Percentiles rank a stretch among this genome's conserved stretches.
Evolutionary conservation across 2,888 invertebrate species (phyloP).

Genomic region (Altica lythri): DNA sequence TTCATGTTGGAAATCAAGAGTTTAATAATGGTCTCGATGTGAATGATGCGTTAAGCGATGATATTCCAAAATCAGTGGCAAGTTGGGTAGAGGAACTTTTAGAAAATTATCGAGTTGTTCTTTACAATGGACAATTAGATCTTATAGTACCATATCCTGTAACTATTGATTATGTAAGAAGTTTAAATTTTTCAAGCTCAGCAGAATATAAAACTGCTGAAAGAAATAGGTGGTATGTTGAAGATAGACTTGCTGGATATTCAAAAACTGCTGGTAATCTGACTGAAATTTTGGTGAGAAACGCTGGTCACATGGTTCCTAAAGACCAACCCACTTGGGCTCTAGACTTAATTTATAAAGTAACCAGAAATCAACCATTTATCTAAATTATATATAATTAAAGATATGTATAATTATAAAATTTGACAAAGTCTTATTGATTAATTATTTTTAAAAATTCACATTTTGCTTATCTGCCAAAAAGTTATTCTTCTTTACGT

Average conservation of each 20-base stretch:
- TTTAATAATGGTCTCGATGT: constrained; percentile 5
- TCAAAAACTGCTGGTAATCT: constrained; percentile 70
- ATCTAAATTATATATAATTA: too few species aligned
- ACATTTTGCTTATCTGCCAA: too few species aligned
- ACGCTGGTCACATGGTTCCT: constrained; percentile 84
- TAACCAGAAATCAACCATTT: constrained; percentile 37
- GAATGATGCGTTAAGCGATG: constrained; percentile 6
- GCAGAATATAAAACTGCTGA: constrained; percentile 66
- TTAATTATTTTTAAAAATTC: too few species aligned
- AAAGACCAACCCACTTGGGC: constrained; percentile 77
- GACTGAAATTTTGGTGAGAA: constrained; percentile 72
- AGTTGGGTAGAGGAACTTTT: constrained; percentile 61
- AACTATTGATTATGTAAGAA: constrained; percentile 74
- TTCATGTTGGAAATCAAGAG: constrained; percentile 80
- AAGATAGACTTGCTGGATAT: constrained; percentile 72
- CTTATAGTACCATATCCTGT: constrained; percentile 84
- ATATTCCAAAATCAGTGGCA: constrained; percentile 33
- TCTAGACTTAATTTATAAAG: constrained; percentile 64
- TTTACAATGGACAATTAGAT: constrained; percentile 89
- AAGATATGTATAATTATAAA: too few species aligned
- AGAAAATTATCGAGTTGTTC: constrained; percentile 68
- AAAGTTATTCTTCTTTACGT: too few species aligned
- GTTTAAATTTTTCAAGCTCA: constrained; percentile 68
- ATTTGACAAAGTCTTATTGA: too few species aligned
- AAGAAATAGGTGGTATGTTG: constrained; percentile 70